Evolutionary conservation across 2,888 invertebrate genomes (phyloP).

Genomic region (Hedya salicella): DNA sequence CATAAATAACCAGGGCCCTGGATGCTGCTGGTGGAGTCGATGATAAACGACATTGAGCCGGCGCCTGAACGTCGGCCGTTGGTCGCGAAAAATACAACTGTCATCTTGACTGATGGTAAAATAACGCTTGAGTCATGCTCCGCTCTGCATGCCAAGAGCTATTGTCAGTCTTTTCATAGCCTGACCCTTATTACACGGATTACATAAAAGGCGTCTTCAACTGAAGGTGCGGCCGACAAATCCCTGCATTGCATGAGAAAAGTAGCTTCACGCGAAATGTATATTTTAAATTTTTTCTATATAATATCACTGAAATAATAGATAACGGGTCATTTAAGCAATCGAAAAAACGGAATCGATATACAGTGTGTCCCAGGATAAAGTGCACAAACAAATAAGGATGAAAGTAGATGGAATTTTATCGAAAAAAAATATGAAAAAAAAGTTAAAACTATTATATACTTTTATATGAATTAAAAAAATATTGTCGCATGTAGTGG

Average conservation of each 20-base stretch:
- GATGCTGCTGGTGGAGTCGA: constrained; percentile 68
- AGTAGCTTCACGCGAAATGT: constrained; percentile 29
- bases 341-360: no score
- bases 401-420: no score
- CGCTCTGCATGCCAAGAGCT: constrained; percentile 76
- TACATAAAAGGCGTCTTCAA: constrained; percentile 64
- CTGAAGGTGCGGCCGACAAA: constrained; percentile 57
- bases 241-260: constrained; percentile 40
- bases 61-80: constrained; percentile 79
- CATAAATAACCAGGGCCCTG: constrained; percentile 73
- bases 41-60: constrained; percentile 78
- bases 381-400: no score
- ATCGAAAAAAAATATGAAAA: no score
- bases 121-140: constrained; percentile 78
- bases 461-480: no score
- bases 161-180: constrained; percentile 73
- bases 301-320: no score
- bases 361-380: no score
- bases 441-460: no score
- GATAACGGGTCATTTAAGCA: no score
- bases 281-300: not conserved
- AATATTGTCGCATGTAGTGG: no score
- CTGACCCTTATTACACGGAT: constrained; percentile 71
- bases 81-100: constrained; percentile 82
- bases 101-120: constrained; percentile 83